Base-by-base conservation (phyloP, 2,797 vertebrate species). In the Parauchenoglanis punctatus region DNA sequence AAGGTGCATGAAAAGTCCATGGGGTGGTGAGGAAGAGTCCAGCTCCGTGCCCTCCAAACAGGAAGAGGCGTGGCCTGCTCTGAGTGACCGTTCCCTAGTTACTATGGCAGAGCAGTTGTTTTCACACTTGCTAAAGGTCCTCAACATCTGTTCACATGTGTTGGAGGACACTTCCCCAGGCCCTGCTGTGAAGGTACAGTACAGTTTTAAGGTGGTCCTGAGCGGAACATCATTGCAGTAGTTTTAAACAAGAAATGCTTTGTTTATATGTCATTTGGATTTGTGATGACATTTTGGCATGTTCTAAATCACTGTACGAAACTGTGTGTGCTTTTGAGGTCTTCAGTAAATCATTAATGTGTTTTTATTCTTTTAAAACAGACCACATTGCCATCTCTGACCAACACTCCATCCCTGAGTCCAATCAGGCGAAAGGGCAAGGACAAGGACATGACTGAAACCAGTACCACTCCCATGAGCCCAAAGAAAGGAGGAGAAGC, bases 61-160 rank as follows among this genome's bases (percentile, higher is more conserved):
- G 87, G 99, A 99, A 78, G 99, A 99, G 52, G 94, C 96, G 0
- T 99, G 98, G 99, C 97, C 96, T 0, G 97, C 97, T 0, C 93
- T 99, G 63, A 97, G 96, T 0, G 98, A 99, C 91, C 95, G 97
- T 80, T 90, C 94, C 44, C 93, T 99, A 83, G 97, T 98, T 81
- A 92, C 92, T 88, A 96, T 99, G 96, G 94, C 99, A 67, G 98
- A 99, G 31, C 99, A 99, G 83, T 96, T 99, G 44, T 99, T 99
- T 88, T 96, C 96, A 67, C 99, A 99, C 92, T 93, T 99, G 35
- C 94, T 99, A 40, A 99, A 98, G 90, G 93, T 98, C 89, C 94
- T 99, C 89, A 99, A 99, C 91, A 98, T 99, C 93, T 99, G 98
- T 85, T 96, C 98, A 1, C 99, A 99, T 54, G 98, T 99, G 44